These are phyloP conservation scores for Rhinogobio ventralis DNA, from an alignment of 2,797 vertebrate species.

Conservation along the genomic window DNA sequence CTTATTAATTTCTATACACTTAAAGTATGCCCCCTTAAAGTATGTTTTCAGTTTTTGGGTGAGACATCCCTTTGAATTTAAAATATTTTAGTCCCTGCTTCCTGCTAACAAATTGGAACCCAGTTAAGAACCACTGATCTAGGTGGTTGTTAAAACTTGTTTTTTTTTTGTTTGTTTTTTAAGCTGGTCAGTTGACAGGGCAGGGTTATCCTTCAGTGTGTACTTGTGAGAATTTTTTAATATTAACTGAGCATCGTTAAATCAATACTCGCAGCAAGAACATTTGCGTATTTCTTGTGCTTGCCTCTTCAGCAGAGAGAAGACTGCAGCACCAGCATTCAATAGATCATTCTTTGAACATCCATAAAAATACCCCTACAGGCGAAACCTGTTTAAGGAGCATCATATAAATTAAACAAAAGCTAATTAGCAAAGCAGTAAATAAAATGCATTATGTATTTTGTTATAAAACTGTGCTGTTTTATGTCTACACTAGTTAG, in stretches of 20 bases:
- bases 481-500: not conserved
- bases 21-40: too few relatives aligned
- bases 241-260: not conserved
- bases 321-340: slow-evolving; percentile 44
- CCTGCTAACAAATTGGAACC: not conserved
- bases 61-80: too few relatives aligned
- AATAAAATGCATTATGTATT: slow-evolving; percentile 35
- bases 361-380: slow-evolving; percentile 32
- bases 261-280: slow-evolving; percentile 25
- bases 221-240: not conserved
- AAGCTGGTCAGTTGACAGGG: not conserved
- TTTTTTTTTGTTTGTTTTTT: not conserved
- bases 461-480: slow-evolving; percentile 22
- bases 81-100: not conserved
- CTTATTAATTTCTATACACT: too few relatives aligned
- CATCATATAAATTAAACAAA: slow-evolving; percentile 35
- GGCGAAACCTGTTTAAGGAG: slow-evolving; percentile 26
- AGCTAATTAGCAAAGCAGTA: slow-evolving; percentile 26
- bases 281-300: slow-evolving; percentile 20
- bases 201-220: slow-evolving; percentile 9
- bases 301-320: slow-evolving; percentile 37
- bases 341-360: slow-evolving; percentile 41
- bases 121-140: not conserved
- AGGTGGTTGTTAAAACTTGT: not conserved
- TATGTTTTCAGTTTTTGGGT: too few relatives aligned